phyloP scores from a whole-genome alignment of 2,113 vertebrate species.

The Myodes glareolus region DNA sequence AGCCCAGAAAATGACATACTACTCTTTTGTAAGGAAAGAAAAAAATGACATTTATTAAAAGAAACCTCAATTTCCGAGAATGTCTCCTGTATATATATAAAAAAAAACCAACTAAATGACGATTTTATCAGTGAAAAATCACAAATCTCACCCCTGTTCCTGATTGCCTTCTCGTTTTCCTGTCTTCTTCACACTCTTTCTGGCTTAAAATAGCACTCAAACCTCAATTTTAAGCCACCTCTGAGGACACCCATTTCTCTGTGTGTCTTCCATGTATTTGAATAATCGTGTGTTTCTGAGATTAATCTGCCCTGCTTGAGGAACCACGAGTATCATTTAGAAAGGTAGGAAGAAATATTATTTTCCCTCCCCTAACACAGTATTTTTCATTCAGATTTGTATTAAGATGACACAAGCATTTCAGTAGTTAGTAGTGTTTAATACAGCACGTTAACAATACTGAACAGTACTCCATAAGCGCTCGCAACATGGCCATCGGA shows the following conservation, averaged over 20 bases:
- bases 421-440: not conserved
- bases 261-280: not conserved
- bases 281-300: not conserved
- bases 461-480: not conserved
- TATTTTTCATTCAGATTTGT: not conserved
- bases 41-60: not conserved
- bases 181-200: not conserved
- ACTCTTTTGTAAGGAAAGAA: not conserved
- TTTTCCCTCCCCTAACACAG: not conserved
- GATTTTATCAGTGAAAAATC: not conserved
- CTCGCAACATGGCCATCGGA: not conserved
- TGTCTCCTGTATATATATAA: not conserved
- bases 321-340: not conserved
- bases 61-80: not conserved
- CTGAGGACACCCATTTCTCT: not conserved
- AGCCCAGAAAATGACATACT: not conserved
- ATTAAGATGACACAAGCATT: not conserved
- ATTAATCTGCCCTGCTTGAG: not conserved
- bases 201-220: not conserved
- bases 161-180: not conserved
- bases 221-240: not conserved
- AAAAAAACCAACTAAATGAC: not conserved
- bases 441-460: not conserved
- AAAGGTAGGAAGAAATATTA: not conserved
- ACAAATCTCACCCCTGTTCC: not conserved